Base-by-base conservation (phyloP, 2,888 invertebrate genomes). In the Lasioglossum calceatum region DNA sequence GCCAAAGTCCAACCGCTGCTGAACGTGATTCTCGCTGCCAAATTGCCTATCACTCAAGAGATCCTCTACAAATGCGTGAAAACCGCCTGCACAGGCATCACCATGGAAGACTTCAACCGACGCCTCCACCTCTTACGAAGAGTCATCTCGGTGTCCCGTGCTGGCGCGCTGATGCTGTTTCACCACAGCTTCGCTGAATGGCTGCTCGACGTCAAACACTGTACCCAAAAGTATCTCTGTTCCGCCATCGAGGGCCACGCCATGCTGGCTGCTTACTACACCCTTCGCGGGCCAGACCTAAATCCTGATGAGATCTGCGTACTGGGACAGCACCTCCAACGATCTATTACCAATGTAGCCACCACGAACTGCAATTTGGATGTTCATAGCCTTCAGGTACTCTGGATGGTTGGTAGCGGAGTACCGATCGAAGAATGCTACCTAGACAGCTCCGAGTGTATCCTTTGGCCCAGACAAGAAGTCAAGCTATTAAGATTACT, bases 141-240 rank as follows among this genome's bases (percentile, higher is more conserved):
- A 95, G 97, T 96, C n/a, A 94, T 96, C 81, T 95, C 97, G 92
- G 96, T 97, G 61, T 96, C 96, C 0, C 95, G 96, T 4, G 96
- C 96, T 4, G 97, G 97, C 2, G 96, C 96, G 82, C 96, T 97
- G 85, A 96, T 97, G 77, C 96, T 99, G 73, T 99, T 99, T 96
- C 99, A 99, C 95, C 98, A 98, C 94, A 99, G 98, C 86, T 99
- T 99, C 95, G 98, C 98, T 42, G 98, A 98, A 94, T 99, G 99
- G 99, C 96, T 99, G 90, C 96, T 98, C 79, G 99, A 99, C 95
- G 99, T 99, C n/a, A 99, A 99, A 95, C 99, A 99, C 94, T 99
- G 99, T 95, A 99, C 99, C 2, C 98, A 98, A 91, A 98, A 98
- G 92, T 99, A 98, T 95, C 96, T 99, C 88, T 99, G 98, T 95